These are phyloP conservation scores for Numenius phaeopus DNA, from an alignment of 2,797 vertebrate genomes.

Conservation along the genomic window DNA sequence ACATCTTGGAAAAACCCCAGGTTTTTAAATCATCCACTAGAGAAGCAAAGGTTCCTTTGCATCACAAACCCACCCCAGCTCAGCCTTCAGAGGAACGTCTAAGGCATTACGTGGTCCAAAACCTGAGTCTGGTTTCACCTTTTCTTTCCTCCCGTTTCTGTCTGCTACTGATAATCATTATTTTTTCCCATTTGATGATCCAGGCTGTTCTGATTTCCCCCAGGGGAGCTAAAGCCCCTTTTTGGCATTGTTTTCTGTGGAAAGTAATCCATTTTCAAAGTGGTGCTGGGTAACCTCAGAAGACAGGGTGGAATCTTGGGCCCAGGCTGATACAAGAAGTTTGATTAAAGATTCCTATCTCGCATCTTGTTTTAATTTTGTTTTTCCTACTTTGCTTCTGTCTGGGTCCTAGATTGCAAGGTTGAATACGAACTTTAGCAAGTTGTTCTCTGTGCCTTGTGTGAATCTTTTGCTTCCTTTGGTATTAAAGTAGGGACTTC, in stretches of 20 bases:
- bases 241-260: slow-evolving; percentile 65
- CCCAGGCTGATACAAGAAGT: slow-evolving; percentile 13
- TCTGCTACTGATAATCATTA: slow-evolving; percentile 26
- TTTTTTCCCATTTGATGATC: slow-evolving; percentile 43
- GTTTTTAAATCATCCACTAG: not conserved
- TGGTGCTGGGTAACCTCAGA: slow-evolving; percentile 66
- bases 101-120: not conserved
- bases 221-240: slow-evolving; percentile 23
- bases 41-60: not conserved
- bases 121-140: not conserved
- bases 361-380: slow-evolving; percentile 65
- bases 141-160: not conserved
- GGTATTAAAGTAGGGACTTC: not conserved
- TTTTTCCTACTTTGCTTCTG: slow-evolving; percentile 22
- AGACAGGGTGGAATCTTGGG: slow-evolving; percentile 37
- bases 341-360: slow-evolving; percentile 73
- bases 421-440: not conserved
- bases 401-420: slow-evolving; percentile 1
- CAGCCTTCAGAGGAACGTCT: not conserved
- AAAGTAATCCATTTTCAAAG: slow-evolving; percentile 76
- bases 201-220: slow-evolving; percentile 60
- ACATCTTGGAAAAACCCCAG: not conserved
- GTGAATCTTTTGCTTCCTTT: not conserved
- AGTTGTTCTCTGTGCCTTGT: not conserved
- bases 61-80: not conserved